Base-by-base conservation (phyloP, 2,888 invertebrate genomes). In the Phania funesta region DNA sequence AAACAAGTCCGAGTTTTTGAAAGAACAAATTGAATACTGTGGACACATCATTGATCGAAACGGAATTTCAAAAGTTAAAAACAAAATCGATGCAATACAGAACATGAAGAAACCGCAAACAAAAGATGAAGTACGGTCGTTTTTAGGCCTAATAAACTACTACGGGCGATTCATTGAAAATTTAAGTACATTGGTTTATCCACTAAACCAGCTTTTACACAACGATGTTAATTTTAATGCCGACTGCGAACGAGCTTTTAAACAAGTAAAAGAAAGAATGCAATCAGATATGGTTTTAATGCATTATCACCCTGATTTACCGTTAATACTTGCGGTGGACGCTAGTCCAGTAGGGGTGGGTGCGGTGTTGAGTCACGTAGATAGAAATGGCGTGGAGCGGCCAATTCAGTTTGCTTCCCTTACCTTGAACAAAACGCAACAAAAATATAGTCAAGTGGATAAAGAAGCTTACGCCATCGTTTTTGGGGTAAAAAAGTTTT, bases 291-390 rank as follows among this genome's bases (percentile, higher is more conserved):
- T 71, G 29, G 46, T 86, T 24, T 74, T 88, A 26, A 81, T 73
- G 6, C 87, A 86, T 77, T 88, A 85, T 62, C 81, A 88, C 67
- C 83, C 86, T n/a, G 84, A 85, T 8, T 71, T 86, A 35, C 86
- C n/a, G 8, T 3, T 88, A 4, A 9, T 85, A 24, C 60, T 88
- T 20, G 85, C 86, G 3, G 89, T 24, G 84, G 87, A 88, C 83
- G 87, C 88, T 13, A 84, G 82, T n/a, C 82, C 85, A 1, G 80
- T 75, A 20, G 87, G 84, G 1, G 84, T 87, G 13, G 86, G 86
- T 0, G 87, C 90, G 2, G 89, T 90, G 5, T 71, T 90, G n/a
- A 86, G 85, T 2, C 89, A 90, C 73, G 13, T 76, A 84, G 18
- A 20, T 18, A 38, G 41, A 9, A 6, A 67, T 18, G 54, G 67